Evolutionary conservation across 1,140 invertebrate species (phyloP).

Genomic region (Pararge aegeria): DNA sequence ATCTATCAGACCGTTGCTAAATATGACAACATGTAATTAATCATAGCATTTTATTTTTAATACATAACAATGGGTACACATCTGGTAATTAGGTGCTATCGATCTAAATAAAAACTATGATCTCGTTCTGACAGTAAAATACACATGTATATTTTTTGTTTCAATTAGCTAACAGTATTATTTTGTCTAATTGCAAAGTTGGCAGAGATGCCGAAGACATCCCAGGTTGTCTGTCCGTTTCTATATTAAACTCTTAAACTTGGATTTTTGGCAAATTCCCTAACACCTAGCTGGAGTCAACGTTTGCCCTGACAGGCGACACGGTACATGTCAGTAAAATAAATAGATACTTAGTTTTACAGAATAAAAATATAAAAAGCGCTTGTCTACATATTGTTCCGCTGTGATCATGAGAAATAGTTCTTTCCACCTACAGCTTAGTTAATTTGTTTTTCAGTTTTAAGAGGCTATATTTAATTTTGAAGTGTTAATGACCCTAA

Average conservation of each 20-base stretch:
- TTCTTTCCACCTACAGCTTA: constrained; percentile 32
- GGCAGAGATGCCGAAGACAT: constrained; percentile 61
- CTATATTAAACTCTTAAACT: constrained; percentile 63
- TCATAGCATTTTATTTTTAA: neutral
- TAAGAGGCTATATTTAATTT: constrained; percentile 3
- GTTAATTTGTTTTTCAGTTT: constrained; percentile 26
- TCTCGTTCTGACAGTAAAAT: constrained; percentile 27
- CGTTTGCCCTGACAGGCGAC: constrained; percentile 69
- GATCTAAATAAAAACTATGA: constrained; percentile 42
- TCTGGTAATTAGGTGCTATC: constrained; percentile 32
- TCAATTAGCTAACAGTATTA: constrained; percentile 49
- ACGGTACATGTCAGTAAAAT: constrained; percentile 64
- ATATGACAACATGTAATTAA: neutral
- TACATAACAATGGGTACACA: constrained; percentile 30
- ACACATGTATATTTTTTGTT: constrained; percentile 44
- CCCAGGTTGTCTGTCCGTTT: constrained; percentile 63
- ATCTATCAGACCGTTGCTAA: neutral
- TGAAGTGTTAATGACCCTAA: constrained; percentile 7
- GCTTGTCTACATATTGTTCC: constrained; percentile 55
- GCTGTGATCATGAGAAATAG: constrained; percentile 57
- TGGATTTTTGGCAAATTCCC: constrained; percentile 69
- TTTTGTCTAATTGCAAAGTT: constrained; percentile 75
- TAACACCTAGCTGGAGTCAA: constrained; percentile 61
- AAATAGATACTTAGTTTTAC: constrained; percentile 57
- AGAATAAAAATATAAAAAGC: constrained; percentile 49